These are phyloP conservation scores for Ruditapes philippinarum DNA, from an alignment of 1,140 invertebrate genomes.

Conservation along the genomic window DNA sequence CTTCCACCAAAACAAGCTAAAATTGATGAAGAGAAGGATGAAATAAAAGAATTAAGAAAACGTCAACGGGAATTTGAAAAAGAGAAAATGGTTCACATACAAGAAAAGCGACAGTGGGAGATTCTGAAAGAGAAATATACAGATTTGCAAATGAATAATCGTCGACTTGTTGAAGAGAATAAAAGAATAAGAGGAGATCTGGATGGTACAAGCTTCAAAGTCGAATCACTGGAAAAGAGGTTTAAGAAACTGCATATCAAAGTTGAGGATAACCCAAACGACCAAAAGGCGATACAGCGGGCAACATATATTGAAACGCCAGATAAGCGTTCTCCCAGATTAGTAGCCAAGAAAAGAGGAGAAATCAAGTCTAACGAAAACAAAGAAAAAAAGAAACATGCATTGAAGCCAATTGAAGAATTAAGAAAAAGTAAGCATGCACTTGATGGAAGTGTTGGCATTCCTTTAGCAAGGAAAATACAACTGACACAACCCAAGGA, in stretches of 20 bases:
- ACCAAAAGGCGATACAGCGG: background rate
- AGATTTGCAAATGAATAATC: constrained; percentile 48
- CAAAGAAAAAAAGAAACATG: constrained; percentile 8
- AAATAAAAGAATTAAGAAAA: constrained; percentile 34
- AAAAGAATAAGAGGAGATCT: constrained; percentile 53
- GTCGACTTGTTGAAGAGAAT: constrained; percentile 49
- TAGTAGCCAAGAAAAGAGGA: constrained; percentile 20
- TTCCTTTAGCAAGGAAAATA: background rate
- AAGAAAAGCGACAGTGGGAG: constrained; percentile 65
- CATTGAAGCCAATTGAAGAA: constrained; percentile 27
- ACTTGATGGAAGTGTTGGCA: background rate
- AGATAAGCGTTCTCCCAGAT: background rate
- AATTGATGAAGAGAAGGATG: background rate
- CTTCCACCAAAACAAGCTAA: constrained; percentile 6
- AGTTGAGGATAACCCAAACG: background rate
- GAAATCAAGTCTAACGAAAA: background rate
- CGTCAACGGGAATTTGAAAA: constrained; percentile 34
- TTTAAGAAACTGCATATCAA: constrained; percentile 42
- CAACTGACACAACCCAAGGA: background rate
- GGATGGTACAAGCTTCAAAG: constrained; percentile 45
- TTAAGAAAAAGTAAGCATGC: background rate
- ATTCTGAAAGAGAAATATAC: constrained; percentile 54
- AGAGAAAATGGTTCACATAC: constrained; percentile 48
- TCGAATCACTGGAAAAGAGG: constrained; percentile 45
- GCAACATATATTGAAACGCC: constrained; percentile 51